These are phyloP conservation scores for Melanotaenia boesemani DNA, from an alignment of 2,797 vertebrate species.

Conservation along the genomic window DNA sequence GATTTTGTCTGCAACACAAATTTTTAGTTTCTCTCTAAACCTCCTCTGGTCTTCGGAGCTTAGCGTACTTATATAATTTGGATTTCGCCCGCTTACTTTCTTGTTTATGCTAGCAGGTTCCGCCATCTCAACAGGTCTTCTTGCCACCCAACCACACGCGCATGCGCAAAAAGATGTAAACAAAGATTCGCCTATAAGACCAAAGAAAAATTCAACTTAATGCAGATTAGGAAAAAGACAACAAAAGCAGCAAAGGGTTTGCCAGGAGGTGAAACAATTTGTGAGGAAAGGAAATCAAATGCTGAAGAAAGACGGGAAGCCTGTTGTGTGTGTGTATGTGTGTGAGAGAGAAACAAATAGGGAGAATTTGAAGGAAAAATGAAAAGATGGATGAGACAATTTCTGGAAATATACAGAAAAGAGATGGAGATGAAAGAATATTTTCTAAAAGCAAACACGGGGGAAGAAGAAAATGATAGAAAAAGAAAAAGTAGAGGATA, in stretches of 20 bases:
- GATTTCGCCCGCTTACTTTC: no score
- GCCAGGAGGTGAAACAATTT: conserved; percentile 41
- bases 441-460: background rate
- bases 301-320: conserved; percentile 4
- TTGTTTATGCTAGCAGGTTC: no score
- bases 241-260: background rate
- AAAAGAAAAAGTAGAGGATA: conserved; percentile 40
- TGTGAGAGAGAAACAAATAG: no score
- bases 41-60: no score
- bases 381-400: conserved; percentile 11
- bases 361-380: conserved; percentile 13
- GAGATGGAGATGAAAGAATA: background rate
- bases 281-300: conserved; percentile 19
- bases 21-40: no score
- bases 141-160: no score
- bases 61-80: no score
- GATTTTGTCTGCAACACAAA: no score
- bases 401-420: conserved; percentile 23
- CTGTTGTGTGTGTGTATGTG: background rate
- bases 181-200: background rate
- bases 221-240: background rate
- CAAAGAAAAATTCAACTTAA: background rate
- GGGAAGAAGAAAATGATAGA: conserved; percentile 1
- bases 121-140: no score
- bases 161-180: no score